Evolutionary conservation across 2,113 vertebrate species (phyloP).

Genomic region (Atrichornis clamosus): DNA sequence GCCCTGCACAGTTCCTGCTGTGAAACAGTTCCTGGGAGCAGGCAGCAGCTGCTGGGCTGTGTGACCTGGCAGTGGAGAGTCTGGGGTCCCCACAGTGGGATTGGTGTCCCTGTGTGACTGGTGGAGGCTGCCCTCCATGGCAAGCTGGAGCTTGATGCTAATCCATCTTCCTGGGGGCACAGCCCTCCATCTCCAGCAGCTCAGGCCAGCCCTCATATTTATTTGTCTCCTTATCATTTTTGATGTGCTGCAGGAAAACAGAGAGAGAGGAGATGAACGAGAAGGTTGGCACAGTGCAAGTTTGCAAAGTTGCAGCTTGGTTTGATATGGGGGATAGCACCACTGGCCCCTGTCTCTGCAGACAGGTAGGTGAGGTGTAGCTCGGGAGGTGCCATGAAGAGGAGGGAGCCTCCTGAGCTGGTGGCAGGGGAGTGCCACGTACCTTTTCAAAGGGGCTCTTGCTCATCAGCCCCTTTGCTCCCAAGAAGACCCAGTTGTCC

Average conservation of each 20-base stretch:
- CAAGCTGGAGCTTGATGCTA: constrained; percentile 9
- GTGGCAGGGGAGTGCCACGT: background rate
- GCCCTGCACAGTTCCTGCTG: background rate
- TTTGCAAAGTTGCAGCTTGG: background rate
- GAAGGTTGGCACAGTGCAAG: background rate
- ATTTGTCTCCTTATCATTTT: constrained; percentile 73
- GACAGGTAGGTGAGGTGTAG: background rate
- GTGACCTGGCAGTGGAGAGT: background rate
- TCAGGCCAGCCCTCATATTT: constrained; percentile 85
- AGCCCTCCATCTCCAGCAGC: constrained; percentile 80
- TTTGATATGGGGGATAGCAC: rapidly evolving
- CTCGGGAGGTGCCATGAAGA: background rate
- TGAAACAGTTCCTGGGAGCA: background rate
- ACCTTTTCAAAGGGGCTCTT: constrained; percentile 87
- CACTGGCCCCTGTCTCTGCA: background rate
- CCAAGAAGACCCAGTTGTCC: constrained; percentile 90
- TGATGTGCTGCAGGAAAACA: constrained; percentile 53
- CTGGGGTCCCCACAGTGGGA: background rate
- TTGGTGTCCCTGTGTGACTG: background rate
- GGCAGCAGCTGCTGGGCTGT: background rate
- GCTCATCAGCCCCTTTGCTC: constrained; percentile 63
- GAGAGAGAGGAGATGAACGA: background rate
- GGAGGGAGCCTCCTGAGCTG: background rate
- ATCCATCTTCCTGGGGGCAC: constrained; percentile 70
- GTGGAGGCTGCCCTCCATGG: background rate